phyloP scores from a whole-genome alignment of 2,888 invertebrate genomes.

The Villa cingulata region DNA sequence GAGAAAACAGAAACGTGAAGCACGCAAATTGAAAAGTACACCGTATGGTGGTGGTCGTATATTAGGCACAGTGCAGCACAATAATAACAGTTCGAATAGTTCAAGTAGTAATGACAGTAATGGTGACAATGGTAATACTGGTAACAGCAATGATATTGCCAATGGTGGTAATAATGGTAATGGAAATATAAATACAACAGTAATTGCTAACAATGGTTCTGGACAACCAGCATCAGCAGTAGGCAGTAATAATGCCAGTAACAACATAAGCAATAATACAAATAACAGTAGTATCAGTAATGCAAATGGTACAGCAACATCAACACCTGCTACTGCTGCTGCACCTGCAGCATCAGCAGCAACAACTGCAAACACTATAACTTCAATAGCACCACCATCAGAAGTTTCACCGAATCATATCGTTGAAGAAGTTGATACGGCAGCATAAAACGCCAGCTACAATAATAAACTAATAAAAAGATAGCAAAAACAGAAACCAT shows the following conservation, averaged over 20 bases:
- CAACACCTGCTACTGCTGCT: background rate
- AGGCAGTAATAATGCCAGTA: background rate
- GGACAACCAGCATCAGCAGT: no score
- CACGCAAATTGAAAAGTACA: slow-evolving; percentile 52
- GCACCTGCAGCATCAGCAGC: background rate
- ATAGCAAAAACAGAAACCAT: no score
- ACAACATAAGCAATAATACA: slow-evolving; percentile 2
- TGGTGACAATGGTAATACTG: background rate
- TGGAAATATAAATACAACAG: no score
- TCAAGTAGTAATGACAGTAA: slow-evolving; percentile 10
- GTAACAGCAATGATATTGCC: no score
- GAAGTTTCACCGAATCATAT: slow-evolving; percentile 33
- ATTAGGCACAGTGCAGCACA: slow-evolving; percentile 9
- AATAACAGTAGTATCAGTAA: slow-evolving; percentile 9
- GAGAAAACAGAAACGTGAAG: slow-evolving; percentile 68
- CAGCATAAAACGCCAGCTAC: slow-evolving; percentile 33
- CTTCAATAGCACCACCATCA: slow-evolving; percentile 22
- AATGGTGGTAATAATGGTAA: no score
- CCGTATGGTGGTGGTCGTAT: slow-evolving; percentile 45
- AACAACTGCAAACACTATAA: slow-evolving; percentile 16
- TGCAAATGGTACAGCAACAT: slow-evolving; percentile 6
- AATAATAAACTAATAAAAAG: no score
- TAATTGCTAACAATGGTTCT: no score
- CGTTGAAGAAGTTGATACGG: slow-evolving; percentile 35
- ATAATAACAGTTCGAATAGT: background rate